Conservation (phyloP, 2,888 invertebrate genomes). For the Acanthosepion lycidas region DNA sequence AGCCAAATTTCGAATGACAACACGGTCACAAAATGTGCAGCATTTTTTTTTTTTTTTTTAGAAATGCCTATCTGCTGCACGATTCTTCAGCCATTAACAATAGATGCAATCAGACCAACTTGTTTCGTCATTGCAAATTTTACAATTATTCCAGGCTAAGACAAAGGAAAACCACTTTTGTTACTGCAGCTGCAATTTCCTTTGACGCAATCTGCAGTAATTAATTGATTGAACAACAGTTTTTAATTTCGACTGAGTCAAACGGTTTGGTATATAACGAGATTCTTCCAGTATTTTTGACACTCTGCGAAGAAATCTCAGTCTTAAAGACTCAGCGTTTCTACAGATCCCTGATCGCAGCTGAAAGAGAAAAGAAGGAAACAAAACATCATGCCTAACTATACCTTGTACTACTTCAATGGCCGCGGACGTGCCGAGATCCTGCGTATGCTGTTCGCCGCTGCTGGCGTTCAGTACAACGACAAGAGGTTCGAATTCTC, state of each 20-base stretch:
- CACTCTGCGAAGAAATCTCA: neutral
- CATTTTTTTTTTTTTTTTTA: too few species aligned
- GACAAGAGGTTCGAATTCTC: slow-evolving; percentile 33
- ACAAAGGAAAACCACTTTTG: neutral
- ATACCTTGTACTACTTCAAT: neutral
- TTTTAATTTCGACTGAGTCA: neutral
- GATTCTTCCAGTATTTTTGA: neutral
- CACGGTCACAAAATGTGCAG: neutral
- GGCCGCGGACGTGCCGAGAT: slow-evolving; percentile 33
- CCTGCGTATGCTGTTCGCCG: neutral
- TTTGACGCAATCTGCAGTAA: neutral
- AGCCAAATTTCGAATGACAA: too few species aligned
- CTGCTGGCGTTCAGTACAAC: neutral
- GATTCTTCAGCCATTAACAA: neutral
- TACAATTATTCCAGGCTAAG: neutral
- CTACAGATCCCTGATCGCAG: neutral
- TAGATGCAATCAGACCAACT: neutral
- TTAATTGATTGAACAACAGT: neutral
- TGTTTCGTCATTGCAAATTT: neutral
- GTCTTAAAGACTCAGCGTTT: neutral
- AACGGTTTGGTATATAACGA: neutral
- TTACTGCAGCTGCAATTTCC: neutral
- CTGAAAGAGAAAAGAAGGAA: neutral
- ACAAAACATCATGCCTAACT: neutral
- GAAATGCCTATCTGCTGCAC: neutral